These are phyloP conservation scores for Nestor notabilis DNA, from an alignment of 2,113 vertebrate species.

Conservation along the genomic window DNA sequence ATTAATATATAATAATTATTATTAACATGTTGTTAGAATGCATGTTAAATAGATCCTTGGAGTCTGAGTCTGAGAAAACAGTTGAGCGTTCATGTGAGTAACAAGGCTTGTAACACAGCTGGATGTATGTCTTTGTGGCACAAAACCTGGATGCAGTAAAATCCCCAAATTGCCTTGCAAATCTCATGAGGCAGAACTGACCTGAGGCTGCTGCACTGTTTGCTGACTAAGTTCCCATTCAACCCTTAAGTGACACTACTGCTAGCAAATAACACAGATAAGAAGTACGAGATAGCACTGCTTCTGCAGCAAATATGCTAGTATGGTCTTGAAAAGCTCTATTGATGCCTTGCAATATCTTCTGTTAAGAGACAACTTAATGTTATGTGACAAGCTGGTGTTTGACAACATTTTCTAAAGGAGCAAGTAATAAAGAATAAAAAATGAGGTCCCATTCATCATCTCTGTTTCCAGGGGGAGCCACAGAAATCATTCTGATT, in stretches of 20 bases:
- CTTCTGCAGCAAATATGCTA: neutral
- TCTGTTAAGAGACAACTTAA: neutral
- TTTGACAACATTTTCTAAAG: neutral
- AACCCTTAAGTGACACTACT: neutral
- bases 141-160: neutral
- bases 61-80: conserved; percentile 23
- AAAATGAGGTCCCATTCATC: neutral
- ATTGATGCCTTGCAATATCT: neutral
- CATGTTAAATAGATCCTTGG: neutral
- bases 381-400: neutral
- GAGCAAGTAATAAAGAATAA: neutral
- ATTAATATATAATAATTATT: too few relatives aligned
- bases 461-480: neutral
- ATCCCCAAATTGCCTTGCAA: neutral
- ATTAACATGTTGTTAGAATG: neutral
- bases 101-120: neutral
- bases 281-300: neutral
- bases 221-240: neutral
- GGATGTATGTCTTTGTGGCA: neutral
- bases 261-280: neutral
- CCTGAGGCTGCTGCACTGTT: neutral
- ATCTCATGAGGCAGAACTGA: conserved; percentile 11
- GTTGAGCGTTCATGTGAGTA: neutral
- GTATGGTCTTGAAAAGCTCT: neutral
- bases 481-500: neutral